These are phyloP conservation scores for Notodromas monacha DNA, from an alignment of 2,888 invertebrate genomes.

Conservation along the genomic window DNA sequence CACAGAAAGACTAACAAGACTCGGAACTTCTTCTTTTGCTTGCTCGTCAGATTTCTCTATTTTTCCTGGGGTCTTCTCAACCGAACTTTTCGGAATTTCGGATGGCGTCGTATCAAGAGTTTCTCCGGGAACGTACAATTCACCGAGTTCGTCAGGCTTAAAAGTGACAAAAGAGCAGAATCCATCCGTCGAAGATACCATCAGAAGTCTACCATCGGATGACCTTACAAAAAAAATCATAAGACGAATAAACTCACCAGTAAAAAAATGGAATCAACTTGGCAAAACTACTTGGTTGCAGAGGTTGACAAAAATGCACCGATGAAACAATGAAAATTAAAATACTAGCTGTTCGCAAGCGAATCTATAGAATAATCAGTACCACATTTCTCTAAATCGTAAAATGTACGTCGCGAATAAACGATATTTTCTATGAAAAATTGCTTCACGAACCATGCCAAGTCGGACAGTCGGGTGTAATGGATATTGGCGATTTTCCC, in stretches of 20 bases:
- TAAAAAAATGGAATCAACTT: conserved; percentile 7
- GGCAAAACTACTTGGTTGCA: too few relatives aligned
- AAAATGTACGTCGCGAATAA: too few relatives aligned
- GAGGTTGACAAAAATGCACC: too few relatives aligned
- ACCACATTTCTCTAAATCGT: too few relatives aligned
- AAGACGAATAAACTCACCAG: conserved; percentile 9
- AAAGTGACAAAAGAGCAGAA: conserved; percentile 58
- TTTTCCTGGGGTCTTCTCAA: conserved; percentile 9
- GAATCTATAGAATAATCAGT: too few relatives aligned
- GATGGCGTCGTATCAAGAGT: not conserved
- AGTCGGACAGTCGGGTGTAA: conserved; percentile 53
- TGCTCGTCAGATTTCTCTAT: conserved; percentile 8
- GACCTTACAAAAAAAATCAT: conserved; percentile 21
- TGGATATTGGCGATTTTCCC: conserved; percentile 50
- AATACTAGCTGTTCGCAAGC: too few relatives aligned
- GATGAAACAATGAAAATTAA: too few relatives aligned
- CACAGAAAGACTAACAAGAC: too few relatives aligned
- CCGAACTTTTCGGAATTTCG: conserved; percentile 5
- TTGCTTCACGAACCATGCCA: conserved; percentile 46
- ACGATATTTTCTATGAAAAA: too few relatives aligned
- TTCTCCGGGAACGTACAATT: conserved; percentile 19
- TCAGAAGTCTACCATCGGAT: conserved; percentile 33
- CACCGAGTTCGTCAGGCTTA: conserved; percentile 33
- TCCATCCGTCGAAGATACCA: conserved; percentile 59
- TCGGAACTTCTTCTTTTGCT: conserved; percentile 9